Base-by-base conservation (phyloP, 1,140 invertebrate genomes). In the Prorops nasuta region DNA sequence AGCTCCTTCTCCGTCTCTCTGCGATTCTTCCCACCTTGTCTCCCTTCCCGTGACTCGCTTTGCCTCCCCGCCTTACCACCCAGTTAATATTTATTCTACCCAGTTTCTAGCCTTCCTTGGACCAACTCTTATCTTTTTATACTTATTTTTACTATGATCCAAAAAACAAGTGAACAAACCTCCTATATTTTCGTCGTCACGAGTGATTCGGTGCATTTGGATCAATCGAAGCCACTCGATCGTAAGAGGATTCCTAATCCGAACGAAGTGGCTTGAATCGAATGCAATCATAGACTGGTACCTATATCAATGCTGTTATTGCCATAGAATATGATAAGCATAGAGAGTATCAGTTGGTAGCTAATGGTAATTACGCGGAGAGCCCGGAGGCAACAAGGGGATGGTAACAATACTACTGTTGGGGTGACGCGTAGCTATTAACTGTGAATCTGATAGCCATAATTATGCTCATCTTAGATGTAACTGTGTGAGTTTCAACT, bases 321-420 rank as follows among this genome's bases (percentile, higher is more conserved):
- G 56, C 57, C 58, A 21, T 47, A 54, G 66, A 68, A 67, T 69
- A 67, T 67, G 66, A 69, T 69, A 68, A 68, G 64, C 62, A 58
- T 35, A 37, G 49, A 35, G 42, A 53, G 53, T 56, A 66, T 66
- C 64, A 62, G 66, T 54, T 64, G 58, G 56, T 53, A 56, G 64
- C 51, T 64, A 65, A 67, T 67, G 66, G 66, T 67, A 69, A 69
- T 69, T 69, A 69, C 65, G 60, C 40, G 16, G 49, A 58, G 58
- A 59, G 54, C 56, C 64, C 42, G 22, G 38, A 55, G 64, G 66
- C 66, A 56, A 55, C 44, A 32, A 50, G 50, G 42, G 53, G 51
- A 58, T 51, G 60, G 57, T 46, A 63, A 64, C 60, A 58, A 64
- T 64, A 63, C 57, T 36, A 35, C 42, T 50, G 34, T 49, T 37